Evolutionary conservation across 37 sponge, comb jelly and placozoan genomes (phyloP).

Genomic region (Spongilla lacustris): DNA sequence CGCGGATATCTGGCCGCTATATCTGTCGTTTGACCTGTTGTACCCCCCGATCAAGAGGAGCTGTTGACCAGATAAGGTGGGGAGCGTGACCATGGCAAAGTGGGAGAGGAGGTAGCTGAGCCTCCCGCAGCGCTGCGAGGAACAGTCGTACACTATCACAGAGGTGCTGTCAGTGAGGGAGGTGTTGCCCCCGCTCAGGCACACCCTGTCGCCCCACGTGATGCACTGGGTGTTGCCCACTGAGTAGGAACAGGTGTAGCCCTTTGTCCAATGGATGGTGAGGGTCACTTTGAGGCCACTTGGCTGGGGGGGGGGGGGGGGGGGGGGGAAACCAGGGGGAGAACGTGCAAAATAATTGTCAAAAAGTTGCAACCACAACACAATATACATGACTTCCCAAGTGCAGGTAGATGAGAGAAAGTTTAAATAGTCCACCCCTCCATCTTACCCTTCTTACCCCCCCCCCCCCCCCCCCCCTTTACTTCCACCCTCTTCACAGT

Average conservation of each 20-base stretch:
- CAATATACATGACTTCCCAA: no score
- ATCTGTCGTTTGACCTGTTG: slow-evolving; percentile 17
- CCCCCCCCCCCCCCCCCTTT: background rate
- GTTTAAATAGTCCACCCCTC: no score
- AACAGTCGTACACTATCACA: slow-evolving; percentile 26
- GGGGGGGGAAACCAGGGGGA: background rate
- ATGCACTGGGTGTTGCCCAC: slow-evolving; percentile 38
- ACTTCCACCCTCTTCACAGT: background rate
- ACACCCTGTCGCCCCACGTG: slow-evolving; percentile 1
- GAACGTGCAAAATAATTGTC: background rate
- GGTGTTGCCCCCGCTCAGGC: slow-evolving; percentile 26
- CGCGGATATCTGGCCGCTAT: slow-evolving; percentile 19
- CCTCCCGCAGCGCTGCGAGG: slow-evolving; percentile 2
- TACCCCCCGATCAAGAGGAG: slow-evolving; percentile 48
- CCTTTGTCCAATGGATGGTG: slow-evolving; percentile 16
- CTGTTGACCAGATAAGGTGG: background rate
- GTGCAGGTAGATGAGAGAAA: no score
- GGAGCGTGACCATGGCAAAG: slow-evolving; percentile 42
- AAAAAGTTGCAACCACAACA: no score
- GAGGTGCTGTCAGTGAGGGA: background rate
- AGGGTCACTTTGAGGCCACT: background rate
- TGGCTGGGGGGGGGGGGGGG: background rate
- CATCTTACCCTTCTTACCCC: no score
- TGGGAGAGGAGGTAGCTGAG: slow-evolving; percentile 3
- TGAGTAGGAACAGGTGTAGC: background rate